phyloP scores from a whole-genome alignment of 2,797 vertebrate genomes.

The Acomys russatus region DNA sequence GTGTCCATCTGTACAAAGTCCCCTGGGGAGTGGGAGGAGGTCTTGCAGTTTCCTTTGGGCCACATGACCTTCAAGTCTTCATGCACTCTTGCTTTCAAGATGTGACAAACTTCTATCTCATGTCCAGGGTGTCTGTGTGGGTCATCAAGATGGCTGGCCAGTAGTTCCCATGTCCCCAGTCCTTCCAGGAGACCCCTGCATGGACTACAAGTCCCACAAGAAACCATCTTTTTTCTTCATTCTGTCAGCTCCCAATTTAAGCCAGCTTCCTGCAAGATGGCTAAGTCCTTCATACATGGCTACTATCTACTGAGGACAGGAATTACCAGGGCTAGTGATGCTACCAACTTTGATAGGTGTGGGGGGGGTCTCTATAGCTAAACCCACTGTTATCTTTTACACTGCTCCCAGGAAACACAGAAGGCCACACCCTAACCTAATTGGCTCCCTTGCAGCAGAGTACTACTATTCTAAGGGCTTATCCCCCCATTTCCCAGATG shows the following conservation, averaged over 20 bases:
- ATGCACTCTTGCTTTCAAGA: neutral
- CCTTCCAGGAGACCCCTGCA: neutral
- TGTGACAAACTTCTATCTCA: neutral
- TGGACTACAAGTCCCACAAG: neutral
- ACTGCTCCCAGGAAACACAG: neutral
- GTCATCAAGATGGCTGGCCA: neutral
- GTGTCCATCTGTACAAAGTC: neutral
- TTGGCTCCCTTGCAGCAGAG: neutral
- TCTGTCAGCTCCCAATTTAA: neutral
- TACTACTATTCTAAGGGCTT: neutral
- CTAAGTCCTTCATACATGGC: neutral
- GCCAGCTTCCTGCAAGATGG: neutral
- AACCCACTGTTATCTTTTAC: neutral
- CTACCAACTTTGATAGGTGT: neutral
- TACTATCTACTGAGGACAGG: neutral
- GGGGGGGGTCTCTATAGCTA: neutral
- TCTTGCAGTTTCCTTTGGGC: neutral
- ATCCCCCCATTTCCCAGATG: conserved; percentile 44
- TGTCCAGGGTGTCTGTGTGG: neutral
- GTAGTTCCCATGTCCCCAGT: neutral
- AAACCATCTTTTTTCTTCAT: neutral
- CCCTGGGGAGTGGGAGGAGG: neutral
- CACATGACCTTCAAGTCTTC: conserved; percentile 63
- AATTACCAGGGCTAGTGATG: neutral
- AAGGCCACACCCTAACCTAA: conserved; percentile 9